Conservation (phyloP, 92 coral and sea anemone species). For the Palythoa heliodiscus region DNA sequence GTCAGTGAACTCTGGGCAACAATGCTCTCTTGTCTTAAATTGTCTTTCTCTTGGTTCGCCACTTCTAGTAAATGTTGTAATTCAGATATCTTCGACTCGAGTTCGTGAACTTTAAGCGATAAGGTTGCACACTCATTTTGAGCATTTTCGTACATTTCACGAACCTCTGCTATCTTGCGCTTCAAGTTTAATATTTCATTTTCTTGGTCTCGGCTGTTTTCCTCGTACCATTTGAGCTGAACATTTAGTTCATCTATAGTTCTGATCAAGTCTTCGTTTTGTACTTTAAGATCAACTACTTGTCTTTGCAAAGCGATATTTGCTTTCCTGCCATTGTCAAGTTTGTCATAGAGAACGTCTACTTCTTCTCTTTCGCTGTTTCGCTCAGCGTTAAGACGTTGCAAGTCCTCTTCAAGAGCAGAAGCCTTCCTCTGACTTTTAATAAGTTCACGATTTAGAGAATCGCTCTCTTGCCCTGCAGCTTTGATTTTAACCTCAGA, state of each 20-base stretch:
- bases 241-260: constrained; percentile 74
- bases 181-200: constrained; percentile 82
- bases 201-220: constrained; percentile 71
- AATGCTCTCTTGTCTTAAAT: constrained; percentile 79
- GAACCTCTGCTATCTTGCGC: constrained; percentile 66
- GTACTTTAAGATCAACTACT: constrained; percentile 68
- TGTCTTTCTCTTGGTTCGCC: constrained; percentile 81
- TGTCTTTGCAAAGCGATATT: constrained; percentile 75
- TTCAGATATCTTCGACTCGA: constrained; percentile 76
- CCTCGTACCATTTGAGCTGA: constrained; percentile 95
- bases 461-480: constrained; percentile 90
- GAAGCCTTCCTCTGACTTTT: constrained; percentile 87
- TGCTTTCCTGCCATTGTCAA: constrained; percentile 80
- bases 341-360: constrained; percentile 69
- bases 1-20: constrained; percentile 68
- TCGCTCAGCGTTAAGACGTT: constrained; percentile 83
- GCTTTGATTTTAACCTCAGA: constrained; percentile 73
- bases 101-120: constrained; percentile 81
- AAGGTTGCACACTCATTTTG: constrained; percentile 75
- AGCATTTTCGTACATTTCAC: constrained; percentile 85
- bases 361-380: constrained; percentile 71
- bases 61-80: constrained; percentile 79
- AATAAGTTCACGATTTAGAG: constrained; percentile 90
- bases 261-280: constrained; percentile 73
- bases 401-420: constrained; percentile 78